phyloP scores from a whole-genome alignment of 2,797 vertebrate species.

The Aplochiton taeniatus region DNA sequence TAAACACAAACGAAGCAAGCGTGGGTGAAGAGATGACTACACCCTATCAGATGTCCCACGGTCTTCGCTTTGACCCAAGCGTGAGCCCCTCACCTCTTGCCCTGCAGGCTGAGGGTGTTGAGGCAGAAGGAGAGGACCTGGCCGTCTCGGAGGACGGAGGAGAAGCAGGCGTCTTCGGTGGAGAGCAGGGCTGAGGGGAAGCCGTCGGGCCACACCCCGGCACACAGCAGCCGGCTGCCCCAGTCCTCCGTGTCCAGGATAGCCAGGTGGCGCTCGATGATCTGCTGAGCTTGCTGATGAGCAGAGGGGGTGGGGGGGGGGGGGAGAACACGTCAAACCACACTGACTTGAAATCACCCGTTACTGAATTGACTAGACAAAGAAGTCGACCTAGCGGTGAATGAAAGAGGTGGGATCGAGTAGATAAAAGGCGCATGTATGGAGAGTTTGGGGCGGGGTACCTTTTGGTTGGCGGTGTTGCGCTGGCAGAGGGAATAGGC shows the following conservation, averaged over 20 bases:
- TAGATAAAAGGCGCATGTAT: background rate
- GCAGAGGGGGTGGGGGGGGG: background rate
- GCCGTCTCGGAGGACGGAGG: slow-evolving; percentile 84
- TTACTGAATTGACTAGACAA: background rate
- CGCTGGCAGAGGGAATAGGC: slow-evolving; percentile 85
- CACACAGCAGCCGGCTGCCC: slow-evolving; percentile 82
- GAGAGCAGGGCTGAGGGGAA: slow-evolving; percentile 84
- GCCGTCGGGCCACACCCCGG: slow-evolving; percentile 92
- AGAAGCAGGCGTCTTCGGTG: slow-evolving; percentile 90
- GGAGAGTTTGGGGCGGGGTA: slow-evolving; percentile 44
- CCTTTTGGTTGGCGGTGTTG: slow-evolving; percentile 81
- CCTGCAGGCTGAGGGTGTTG: slow-evolving; percentile 85
- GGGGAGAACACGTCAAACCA: background rate
- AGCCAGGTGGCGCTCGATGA: slow-evolving; percentile 82
- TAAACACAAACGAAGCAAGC: background rate
- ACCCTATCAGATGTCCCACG: background rate
- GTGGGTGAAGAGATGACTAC: accelerated
- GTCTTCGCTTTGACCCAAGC: background rate
- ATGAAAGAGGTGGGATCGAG: no score
- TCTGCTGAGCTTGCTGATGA: slow-evolving; percentile 79
- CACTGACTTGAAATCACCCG: background rate
- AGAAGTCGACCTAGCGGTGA: no score
- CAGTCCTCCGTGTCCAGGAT: slow-evolving; percentile 75
- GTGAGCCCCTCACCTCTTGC: slow-evolving; percentile 76
- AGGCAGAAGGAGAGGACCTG: slow-evolving; percentile 90